Evolutionary conservation across 2,797 vertebrate species (phyloP).

Genomic region (Macrochelys suwanniensis): DNA sequence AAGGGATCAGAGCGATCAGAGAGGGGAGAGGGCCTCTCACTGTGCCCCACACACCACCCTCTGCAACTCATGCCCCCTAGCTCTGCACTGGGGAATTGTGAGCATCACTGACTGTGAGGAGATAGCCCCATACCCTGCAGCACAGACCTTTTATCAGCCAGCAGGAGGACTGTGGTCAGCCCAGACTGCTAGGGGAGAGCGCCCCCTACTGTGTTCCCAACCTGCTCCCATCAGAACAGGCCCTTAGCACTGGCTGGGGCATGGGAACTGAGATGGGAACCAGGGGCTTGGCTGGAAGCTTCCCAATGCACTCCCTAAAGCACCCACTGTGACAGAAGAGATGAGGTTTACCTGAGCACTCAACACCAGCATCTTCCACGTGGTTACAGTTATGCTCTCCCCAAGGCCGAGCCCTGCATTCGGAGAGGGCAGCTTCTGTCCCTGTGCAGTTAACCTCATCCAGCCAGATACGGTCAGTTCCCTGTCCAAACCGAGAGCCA

Average conservation of each 20-base stretch:
- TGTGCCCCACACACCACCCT: not conserved
- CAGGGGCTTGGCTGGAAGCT: not conserved
- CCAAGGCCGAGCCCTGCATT: not conserved
- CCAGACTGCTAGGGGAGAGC: not conserved
- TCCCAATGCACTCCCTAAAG: not conserved
- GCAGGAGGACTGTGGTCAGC: not conserved
- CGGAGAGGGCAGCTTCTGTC: not conserved
- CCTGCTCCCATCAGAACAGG: not conserved
- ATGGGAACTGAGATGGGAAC: not conserved
- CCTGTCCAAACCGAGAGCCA: constrained; percentile 4
- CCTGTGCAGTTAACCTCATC: constrained; percentile 35
- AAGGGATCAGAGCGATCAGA: not conserved
- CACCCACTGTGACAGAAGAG: not conserved
- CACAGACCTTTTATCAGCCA: not conserved
- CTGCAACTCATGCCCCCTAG: not conserved
- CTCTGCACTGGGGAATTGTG: not conserved
- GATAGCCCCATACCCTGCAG: not conserved
- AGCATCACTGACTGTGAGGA: not conserved
- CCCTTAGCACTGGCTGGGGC: not conserved
- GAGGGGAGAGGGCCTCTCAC: not conserved
- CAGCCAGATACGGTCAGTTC: constrained; percentile 13
- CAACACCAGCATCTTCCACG: constrained; percentile 20
- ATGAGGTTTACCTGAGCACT: constrained; percentile 25
- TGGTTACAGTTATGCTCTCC: constrained; percentile 20
- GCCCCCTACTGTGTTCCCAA: not conserved